Percentiles rank a stretch among this genome's conserved stretches.
phyloP scores from a whole-genome alignment of 2,113 vertebrate species.

The Lethenteron reissneri region DNA sequence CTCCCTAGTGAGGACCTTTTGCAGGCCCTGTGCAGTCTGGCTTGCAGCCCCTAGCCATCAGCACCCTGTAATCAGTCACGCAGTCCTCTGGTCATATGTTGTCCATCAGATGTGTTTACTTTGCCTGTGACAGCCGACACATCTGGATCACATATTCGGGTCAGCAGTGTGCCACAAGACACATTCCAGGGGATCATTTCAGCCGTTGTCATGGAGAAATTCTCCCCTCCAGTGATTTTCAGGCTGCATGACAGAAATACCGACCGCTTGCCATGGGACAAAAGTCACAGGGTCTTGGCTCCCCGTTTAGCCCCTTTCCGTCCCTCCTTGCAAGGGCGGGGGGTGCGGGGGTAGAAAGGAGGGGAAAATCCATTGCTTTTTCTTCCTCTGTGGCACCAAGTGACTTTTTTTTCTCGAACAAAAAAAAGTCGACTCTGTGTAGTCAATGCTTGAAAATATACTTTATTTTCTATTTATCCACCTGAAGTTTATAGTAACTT shows the following conservation, averaged over 20 bases:
- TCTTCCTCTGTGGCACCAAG: too few species aligned
- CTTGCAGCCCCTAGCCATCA: conserved; percentile 20
- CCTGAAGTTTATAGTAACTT: too few species aligned
- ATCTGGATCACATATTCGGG: conserved; percentile 99
- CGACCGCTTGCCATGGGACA: conserved; percentile 10
- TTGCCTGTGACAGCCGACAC: conserved; percentile 94
- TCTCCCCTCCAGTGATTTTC: conserved; percentile 94
- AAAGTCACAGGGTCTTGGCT: conserved; percentile 7
- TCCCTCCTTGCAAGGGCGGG: conserved; percentile 22
- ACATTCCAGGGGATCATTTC: conserved; percentile 79
- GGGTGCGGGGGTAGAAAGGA: conserved; percentile 23
- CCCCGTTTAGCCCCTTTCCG: conserved; percentile 5
- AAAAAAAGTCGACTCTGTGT: too few species aligned
- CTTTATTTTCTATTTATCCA: too few species aligned
- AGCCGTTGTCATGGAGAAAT: conserved; percentile 72
- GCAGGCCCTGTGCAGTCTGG: neutral
- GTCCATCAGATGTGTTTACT: conserved; percentile 99
- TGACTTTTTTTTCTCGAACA: too few species aligned
- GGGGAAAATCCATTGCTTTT: neutral
- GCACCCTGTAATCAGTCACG: conserved; percentile 35
- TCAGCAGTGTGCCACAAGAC: conserved; percentile 87
- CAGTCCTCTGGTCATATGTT: conserved; percentile 86
- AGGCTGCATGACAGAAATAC: conserved; percentile 97
- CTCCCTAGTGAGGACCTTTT: neutral
- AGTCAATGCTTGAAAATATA: too few species aligned